phyloP scores from a whole-genome alignment of 2,888 invertebrate species.

The Macrophya alboannulata region DNA sequence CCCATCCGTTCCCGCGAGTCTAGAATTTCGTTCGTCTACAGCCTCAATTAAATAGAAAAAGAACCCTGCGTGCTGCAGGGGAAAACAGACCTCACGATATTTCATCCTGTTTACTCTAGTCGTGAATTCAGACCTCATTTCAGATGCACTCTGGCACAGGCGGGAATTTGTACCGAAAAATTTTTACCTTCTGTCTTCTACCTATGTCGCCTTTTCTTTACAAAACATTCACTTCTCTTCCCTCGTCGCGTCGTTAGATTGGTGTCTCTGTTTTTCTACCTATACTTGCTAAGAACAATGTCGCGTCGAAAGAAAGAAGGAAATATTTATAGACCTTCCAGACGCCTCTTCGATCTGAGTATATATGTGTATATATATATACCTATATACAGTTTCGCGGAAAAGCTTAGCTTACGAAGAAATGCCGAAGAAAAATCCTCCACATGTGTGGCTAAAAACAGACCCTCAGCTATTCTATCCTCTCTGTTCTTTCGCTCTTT shows the following conservation, averaged over 20 bases:
- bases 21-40: neutral
- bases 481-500: neutral
- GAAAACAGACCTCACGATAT: constrained; percentile 17
- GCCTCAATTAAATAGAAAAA: constrained; percentile 40
- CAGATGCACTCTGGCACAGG: constrained; percentile 15
- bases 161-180: neutral
- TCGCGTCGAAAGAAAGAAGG: neutral
- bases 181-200: neutral
- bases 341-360: constrained; percentile 26
- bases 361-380: no score
- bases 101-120: constrained; percentile 13
- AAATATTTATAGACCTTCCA: constrained; percentile 44
- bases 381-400: neutral
- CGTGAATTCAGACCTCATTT: neutral
- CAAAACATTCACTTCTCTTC: neutral
- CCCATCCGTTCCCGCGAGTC: neutral
- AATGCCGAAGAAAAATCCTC: constrained; percentile 6
- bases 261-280: constrained; percentile 28
- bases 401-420: constrained; percentile 33
- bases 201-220: neutral
- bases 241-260: constrained; percentile 16
- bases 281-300: neutral
- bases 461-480: neutral
- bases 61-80: neutral
- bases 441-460: constrained; percentile 4